Conservation (phyloP, 2,797 vertebrate species). For the Syngnathus acus region DNA sequence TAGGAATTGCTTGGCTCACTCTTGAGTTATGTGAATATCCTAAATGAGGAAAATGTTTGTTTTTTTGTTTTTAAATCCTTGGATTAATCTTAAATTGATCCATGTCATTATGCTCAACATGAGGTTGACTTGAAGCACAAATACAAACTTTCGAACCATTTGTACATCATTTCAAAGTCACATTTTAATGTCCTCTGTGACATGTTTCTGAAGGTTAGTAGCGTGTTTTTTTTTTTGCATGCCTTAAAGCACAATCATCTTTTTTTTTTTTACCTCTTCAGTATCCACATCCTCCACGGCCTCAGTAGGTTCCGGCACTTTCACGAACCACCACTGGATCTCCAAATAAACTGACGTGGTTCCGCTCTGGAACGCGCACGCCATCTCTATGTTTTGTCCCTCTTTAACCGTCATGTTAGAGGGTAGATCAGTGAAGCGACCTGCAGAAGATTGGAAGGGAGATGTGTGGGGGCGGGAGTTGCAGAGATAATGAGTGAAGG, state of each 20-base stretch:
- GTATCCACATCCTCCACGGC: constrained; percentile 72
- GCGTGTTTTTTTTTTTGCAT: constrained; percentile 5
- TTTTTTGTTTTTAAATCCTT: constrained; percentile 8
- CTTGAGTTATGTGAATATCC: constrained; percentile 22
- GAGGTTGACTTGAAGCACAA: too few species aligned
- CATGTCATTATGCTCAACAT: too few species aligned
- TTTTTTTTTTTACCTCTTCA: constrained; percentile 71
- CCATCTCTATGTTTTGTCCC: constrained; percentile 95
- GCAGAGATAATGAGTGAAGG: constrained; percentile 2
- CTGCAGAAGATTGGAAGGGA: constrained; percentile 63
- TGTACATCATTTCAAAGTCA: too few species aligned
- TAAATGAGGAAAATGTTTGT: constrained; percentile 19
- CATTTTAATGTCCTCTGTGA: too few species aligned
- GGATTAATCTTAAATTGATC: too few species aligned
- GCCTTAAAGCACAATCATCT: constrained; percentile 3
- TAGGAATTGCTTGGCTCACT: constrained; percentile 32
- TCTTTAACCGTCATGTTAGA: constrained; percentile 86
- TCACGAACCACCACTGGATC: constrained; percentile 97
- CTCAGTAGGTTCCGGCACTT: constrained; percentile 73
- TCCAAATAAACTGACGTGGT: constrained; percentile 87
- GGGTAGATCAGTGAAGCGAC: constrained; percentile 90
- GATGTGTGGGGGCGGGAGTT: neutral
- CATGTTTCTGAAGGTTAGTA: constrained; percentile 1
- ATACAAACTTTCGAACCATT: too few species aligned
- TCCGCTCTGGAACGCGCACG: constrained; percentile 90